Base-by-base conservation (phyloP, 1,140 invertebrate genomes). In the Philopotamus ludificatus region DNA sequence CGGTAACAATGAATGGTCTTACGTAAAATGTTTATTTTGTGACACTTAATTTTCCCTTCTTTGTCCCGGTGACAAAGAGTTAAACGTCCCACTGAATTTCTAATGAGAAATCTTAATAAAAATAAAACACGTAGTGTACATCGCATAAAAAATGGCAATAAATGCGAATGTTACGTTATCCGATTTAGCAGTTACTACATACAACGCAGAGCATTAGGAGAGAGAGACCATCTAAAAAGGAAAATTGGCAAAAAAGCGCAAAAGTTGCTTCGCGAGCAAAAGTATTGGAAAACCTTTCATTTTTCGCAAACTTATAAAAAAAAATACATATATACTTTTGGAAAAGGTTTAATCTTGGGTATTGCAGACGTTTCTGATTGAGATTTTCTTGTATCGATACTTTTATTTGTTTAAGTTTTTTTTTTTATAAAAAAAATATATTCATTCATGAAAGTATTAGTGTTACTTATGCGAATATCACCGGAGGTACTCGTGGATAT, bases 381-480 rank as follows among this genome's bases (percentile, higher is more conserved):
- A 21, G 21, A 42, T 64, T 41, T 64, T 16, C 23, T 55, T n/a
- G 16, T 44, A 42, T 59, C 44, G 3, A 12, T 1, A 23, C 45
- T 59, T 59, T 25, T 44, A 28, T 9, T 59, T 22, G 34, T 44
- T 59, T 9, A 20, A 22, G 7, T 44, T 22, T 21, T 21, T 20
- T 21, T 21, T 8, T 59, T 22, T 21, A 42, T 44, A 57, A 57
- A 57, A 42, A 42, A 21, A 57, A 42, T 39, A 57, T 20, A 18
- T 25, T 34, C 53, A 55, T 57, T 57, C 34, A 57, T 57, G 23
- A 42, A 57, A 57, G 42, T 39, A 57, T 57, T 57, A 57, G 39
- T 10, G 15, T 42, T 57, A 28, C 28, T 42, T 15, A 42, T 66
- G 54, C 22, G 51, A 66, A 66, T 62, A 66, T 61, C 51, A 66